These are phyloP conservation scores for Druon quercuslanigerum DNA, from an alignment of 1,140 invertebrate genomes.

Conservation along the genomic window DNA sequence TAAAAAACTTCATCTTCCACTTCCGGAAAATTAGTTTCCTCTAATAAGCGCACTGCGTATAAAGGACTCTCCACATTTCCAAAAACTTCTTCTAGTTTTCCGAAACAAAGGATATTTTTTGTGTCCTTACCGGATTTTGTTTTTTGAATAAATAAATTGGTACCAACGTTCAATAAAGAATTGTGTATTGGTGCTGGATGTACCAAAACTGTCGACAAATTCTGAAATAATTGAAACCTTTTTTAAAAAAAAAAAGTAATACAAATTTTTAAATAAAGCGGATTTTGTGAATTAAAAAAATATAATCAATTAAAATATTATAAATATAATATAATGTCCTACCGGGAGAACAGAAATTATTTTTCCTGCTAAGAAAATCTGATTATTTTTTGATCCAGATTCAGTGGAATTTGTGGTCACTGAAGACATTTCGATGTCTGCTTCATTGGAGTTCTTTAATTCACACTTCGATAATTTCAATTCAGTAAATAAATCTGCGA, in stretches of 20 bases:
- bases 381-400: not conserved
- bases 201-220: not conserved
- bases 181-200: not conserved
- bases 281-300: not conserved
- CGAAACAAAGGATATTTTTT: conserved; percentile 36
- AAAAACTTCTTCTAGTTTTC: conserved; percentile 56
- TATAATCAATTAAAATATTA: not conserved
- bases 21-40: conserved; percentile 3
- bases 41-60: conserved; percentile 43
- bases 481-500: too few species aligned
- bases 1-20: conserved; percentile 45
- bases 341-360: conserved; percentile 11
- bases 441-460: not conserved
- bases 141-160: not conserved
- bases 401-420: not conserved
- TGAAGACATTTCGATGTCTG: not conserved
- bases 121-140: not conserved
- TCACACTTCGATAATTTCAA: not conserved
- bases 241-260: conserved; percentile 1
- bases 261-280: not conserved
- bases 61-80: conserved; percentile 47
- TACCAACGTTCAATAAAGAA: not conserved
- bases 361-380: not conserved
- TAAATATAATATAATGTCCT: not conserved
- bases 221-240: not conserved